Conservation (phyloP, 2,888 invertebrate genomes). For the Syritta pipiens region DNA sequence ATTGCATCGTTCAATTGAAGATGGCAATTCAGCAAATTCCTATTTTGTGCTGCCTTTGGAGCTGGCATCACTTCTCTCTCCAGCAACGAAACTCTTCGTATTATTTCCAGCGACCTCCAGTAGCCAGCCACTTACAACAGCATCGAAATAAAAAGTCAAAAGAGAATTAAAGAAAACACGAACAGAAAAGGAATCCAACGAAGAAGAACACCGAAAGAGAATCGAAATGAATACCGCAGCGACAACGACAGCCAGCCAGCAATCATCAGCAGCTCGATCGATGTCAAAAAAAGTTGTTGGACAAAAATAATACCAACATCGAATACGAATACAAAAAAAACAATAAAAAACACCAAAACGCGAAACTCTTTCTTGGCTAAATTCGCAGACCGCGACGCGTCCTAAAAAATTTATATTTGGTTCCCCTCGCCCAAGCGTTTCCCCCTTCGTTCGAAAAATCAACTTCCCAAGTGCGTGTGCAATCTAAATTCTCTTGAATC, state of each 20-base stretch:
- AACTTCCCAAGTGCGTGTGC: conserved; percentile 43
- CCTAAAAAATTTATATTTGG: too few species aligned
- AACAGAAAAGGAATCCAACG: conserved; percentile 41
- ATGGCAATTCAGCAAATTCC: too few species aligned
- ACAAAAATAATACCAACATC: conserved; percentile 24
- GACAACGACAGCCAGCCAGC: conserved; percentile 63
- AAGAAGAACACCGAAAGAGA: conserved; percentile 46
- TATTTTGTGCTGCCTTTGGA: too few species aligned
- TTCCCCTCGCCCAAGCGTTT: conserved; percentile 1
- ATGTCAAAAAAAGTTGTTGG: conserved; percentile 61
- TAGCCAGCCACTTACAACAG: not conserved
- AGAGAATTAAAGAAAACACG: conserved; percentile 8
- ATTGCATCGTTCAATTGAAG: too few species aligned
- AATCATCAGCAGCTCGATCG: conserved; percentile 65
- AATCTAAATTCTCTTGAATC: conserved; percentile 28
- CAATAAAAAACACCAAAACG: conserved; percentile 11
- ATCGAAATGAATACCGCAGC: conserved; percentile 63
- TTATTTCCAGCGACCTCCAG: conserved; percentile 46
- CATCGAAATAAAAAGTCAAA: not conserved
- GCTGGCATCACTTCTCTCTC: conserved; percentile 43
- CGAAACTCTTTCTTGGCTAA: conserved; percentile 18
- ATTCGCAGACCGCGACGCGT: conserved; percentile 28
- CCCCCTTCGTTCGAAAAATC: conserved; percentile 7
- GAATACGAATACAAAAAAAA: conserved; percentile 1
- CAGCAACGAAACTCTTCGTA: not conserved